A percentile compares a stretch with the other conserved stretches of the same genome.
phyloP scores from a whole-genome alignment of 2,797 vertebrate species.

The Pyrocephalus nanus region DNA sequence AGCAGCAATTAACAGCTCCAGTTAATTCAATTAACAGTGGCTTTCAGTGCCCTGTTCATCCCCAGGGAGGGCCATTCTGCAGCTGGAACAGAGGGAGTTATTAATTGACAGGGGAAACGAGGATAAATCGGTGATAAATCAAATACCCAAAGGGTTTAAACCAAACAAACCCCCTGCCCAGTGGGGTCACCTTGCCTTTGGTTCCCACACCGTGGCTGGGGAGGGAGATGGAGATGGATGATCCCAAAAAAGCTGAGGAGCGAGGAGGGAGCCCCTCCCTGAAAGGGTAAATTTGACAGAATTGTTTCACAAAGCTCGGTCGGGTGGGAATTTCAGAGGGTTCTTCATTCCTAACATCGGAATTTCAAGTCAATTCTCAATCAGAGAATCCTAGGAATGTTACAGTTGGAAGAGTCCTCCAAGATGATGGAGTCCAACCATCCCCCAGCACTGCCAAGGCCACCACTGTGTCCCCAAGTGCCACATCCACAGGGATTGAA shows the following conservation, averaged over 20 bases:
- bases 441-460: neutral
- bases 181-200: neutral
- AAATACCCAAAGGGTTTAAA: neutral
- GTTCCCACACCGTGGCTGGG: rapidly evolving
- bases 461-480: neutral
- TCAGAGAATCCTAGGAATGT: rapidly evolving
- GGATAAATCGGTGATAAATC: neutral
- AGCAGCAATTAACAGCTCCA: no score
- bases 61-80: neutral
- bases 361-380: neutral
- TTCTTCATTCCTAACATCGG: no score
- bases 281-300: rapidly evolving
- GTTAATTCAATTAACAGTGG: no score
- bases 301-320: neutral
- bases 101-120: neutral
- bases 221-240: neutral
- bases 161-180: neutral
- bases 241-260: neutral
- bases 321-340: rapidly evolving
- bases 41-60: neutral
- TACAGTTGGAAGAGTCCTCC: neutral
- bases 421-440: neutral
- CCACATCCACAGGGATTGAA: neutral
- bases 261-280: neutral
- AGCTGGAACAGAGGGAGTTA: neutral